Base-by-base conservation (phyloP, 2,888 invertebrate species). In the Physocephala rufipes region DNA sequence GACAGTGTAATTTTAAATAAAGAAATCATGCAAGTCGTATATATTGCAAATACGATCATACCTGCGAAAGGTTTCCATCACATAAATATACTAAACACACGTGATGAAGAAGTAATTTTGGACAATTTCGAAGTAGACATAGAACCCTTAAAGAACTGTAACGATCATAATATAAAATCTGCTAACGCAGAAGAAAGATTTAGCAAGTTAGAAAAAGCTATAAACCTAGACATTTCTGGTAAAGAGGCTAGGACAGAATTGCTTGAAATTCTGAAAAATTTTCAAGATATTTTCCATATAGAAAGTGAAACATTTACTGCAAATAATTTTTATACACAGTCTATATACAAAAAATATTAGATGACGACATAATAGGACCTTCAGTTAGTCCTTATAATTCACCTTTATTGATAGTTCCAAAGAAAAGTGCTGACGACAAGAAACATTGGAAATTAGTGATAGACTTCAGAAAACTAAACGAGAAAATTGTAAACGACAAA, bases 381-480 rank as follows among this genome's bases (percentile, higher is more conserved):
- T 73, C 73, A 0, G 51, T 45, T 19, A 73, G 74, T 15, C 73
- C 73, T 2, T 72, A 74, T 21, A 76, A 76, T 69, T 66, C 72
- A 30, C 75, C 73, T 43, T 24, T 75, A 51, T 24, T 74, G 16
- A 45, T 75, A 15, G 75, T 75, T n/a, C 72, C 73, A 13, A 74
- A 76, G 49, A 75, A 71, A n/a, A 53, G 7, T 51, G 55, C 15
- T 3, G 58, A 71, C 30, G 61, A 63, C 12, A 58, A 65, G 55
- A 69, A 70, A 12, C 59, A 71, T 68, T 65, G 71, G 68, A 47
- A 65, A 45, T 30, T 69, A 19, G 62, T 65, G 2, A 24, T 63
- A 21, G 63, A 47, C 45, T 63, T 63, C 13, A 63, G 63, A 26
- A 63, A 63, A 21, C 63, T 63, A 2, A 63, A 71, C 43, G 68